phyloP scores from a whole-genome alignment of 2,888 invertebrate species.

The Papilio gigon region DNA sequence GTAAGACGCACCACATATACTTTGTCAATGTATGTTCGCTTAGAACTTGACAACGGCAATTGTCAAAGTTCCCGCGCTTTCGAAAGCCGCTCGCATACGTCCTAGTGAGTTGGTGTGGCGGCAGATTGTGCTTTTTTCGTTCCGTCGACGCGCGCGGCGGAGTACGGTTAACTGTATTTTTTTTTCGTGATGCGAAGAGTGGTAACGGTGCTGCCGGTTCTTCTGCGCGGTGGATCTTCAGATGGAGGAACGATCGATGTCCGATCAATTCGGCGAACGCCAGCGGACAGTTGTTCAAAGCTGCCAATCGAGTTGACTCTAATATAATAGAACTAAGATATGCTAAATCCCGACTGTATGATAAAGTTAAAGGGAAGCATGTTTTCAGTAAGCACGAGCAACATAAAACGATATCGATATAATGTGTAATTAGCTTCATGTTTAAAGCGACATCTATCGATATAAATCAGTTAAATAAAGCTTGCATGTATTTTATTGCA shows the following conservation, averaged over 20 bases:
- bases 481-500: too few species aligned
- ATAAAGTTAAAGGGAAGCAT: neutral
- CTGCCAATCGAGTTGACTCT: neutral
- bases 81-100: slow-evolving; percentile 64
- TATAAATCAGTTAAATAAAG: too few species aligned
- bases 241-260: slow-evolving; percentile 57
- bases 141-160: slow-evolving; percentile 62
- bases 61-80: slow-evolving; percentile 60
- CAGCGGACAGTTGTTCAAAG: slow-evolving; percentile 44
- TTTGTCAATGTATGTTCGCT: slow-evolving; percentile 48
- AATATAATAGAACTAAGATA: neutral
- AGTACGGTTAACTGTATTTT: slow-evolving; percentile 74
- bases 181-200: slow-evolving; percentile 70
- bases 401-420: too few species aligned
- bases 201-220: slow-evolving; percentile 76
- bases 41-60: slow-evolving; percentile 50
- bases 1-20: slow-evolving; percentile 46
- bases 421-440: too few species aligned
- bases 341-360: neutral
- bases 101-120: slow-evolving; percentile 70
- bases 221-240: slow-evolving; percentile 59
- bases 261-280: slow-evolving; percentile 54
- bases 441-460: too few species aligned
- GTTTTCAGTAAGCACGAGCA: too few species aligned
- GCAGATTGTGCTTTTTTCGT: slow-evolving; percentile 76